Base-by-base conservation (phyloP, 2,113 vertebrate genomes). In the Paradoxurus hermaphroditus region DNA sequence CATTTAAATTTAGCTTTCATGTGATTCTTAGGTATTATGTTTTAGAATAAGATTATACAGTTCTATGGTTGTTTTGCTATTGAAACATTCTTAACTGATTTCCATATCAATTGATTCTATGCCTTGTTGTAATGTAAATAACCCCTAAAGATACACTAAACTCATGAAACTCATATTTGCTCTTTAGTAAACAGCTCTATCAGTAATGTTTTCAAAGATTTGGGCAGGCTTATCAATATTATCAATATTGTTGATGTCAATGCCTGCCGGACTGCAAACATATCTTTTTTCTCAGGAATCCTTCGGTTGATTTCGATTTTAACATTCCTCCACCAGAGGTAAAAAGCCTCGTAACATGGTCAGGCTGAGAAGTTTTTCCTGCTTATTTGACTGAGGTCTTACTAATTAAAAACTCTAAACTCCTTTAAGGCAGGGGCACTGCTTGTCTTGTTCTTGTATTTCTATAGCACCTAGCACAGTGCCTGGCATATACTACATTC, bases 1-100 rank as follows among this genome's bases (percentile, higher is more conserved):
- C 63, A 83, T 94, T 92, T 95, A 95, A 94, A 97, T 94, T 96
- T 96, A 91, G 95, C 91, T 97, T 97, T 97, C 88, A 46, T 78
- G 77, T 53, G 56, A 31, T 86, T 88, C 81, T 91, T 81, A 86
- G 91, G 85, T 94, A 95, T 97, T 94, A 77, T 92, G 41, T 92
- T 87, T 63, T 94, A 92, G 89, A 95, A 88, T 82, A 88, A 97
- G 59, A 95, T 78, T 95, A 72, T 77, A 62, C 68, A 81, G 88
- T 86, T 94, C 72, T 91, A n/a, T 72, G 67, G 77, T 77, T 78
- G 56, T 90, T 97, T 96, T 63, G 63, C 39, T 90, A 56, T 92
- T 92, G 88, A 95, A 97, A 72, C 70, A 19, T 88, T 96, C 88
- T 92, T 75, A 92, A 75, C 90, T 73, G 39, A 96, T 97, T 97